Percentiles rank a stretch among this genome's conserved stretches.
Conservation (phyloP, 1,140 invertebrate species). For the Sycophaga agraensis region DNA sequence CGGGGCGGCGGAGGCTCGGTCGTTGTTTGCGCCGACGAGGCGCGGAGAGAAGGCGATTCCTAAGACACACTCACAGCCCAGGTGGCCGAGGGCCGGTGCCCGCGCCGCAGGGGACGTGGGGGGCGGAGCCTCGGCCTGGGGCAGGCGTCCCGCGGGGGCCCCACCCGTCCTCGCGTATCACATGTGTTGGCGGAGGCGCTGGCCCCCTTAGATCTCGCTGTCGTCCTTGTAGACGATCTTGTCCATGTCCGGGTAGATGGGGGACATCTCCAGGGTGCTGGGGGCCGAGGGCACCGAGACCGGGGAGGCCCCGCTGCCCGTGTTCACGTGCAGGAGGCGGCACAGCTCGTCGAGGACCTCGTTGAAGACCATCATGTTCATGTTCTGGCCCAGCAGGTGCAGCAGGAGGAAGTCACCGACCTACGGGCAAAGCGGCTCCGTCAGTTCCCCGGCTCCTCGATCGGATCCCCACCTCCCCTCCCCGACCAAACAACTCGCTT, state of each 20-base stretch:
- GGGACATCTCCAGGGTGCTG: slow-evolving; percentile 80
- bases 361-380: slow-evolving; percentile 77
- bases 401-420: slow-evolving; percentile 84
- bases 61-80: slow-evolving; percentile 25
- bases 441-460: too few relatives aligned
- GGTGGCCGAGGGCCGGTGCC: neutral
- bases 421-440: too few relatives aligned
- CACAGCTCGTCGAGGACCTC: slow-evolving; percentile 71
- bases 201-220: slow-evolving; percentile 28
- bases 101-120: neutral
- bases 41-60: slow-evolving; percentile 14
- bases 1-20: neutral
- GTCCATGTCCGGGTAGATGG: slow-evolving; percentile 77
- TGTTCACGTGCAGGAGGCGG: slow-evolving; percentile 67
- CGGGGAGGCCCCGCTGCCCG: slow-evolving; percentile 71
- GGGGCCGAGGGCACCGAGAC: slow-evolving; percentile 79
- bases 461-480: too few relatives aligned
- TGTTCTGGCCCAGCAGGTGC: slow-evolving; percentile 81
- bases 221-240: slow-evolving; percentile 69
- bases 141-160: too few relatives aligned
- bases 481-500: too few relatives aligned
- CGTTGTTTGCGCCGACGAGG: slow-evolving; percentile 4
- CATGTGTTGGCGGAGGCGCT: slow-evolving; percentile 18
- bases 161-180: slow-evolving; percentile 17
- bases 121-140: neutral